Base-by-base conservation (phyloP, 2,888 invertebrate genomes). In the Thalpophila matura region DNA sequence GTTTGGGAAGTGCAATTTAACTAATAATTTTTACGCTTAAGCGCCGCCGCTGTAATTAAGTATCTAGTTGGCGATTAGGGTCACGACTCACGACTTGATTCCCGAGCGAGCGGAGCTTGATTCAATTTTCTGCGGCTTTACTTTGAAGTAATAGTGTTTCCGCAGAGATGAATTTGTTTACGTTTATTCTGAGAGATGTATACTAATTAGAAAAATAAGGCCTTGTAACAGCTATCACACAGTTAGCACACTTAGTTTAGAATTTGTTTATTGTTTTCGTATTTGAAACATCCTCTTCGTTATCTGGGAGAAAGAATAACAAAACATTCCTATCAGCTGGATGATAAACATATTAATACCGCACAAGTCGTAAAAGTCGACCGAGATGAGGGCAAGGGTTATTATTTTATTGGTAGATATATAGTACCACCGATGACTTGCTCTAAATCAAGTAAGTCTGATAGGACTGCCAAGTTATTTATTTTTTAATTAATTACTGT, bases 21-120 rank as follows among this genome's bases (percentile, higher is more conserved):
- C 68, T 61, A 58, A 64, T 59, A 59, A 7, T 72, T 74, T 75
- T 73, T 55, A 57, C 64, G 50, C 59, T 72, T 56, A 56, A 67
- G 53, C 40, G 59, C 20, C 26, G 57, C 45, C 64, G 38, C 37
- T 27, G 38, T 76, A 73, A 74, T 79, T 76, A 70, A 58, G 51
- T 61, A 46, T 75, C 65, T 60, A 59, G 60, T 61, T 59, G 35
- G 35, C 46, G 58, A 79, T 72, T 72, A 72, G 33, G 62, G 59
- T 67, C 68, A 67, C 72, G 66, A 54, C 60, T 67, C 68, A 64
- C 59, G 58, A 50, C 56, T 59, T 51, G 49, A 47, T 64, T 63
- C 57, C 63, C 59, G 46, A 20, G 59, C 59, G 45, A 54, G 42
- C 31, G 20, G 22, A 38, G 47, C 42, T 29, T 55, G 46, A 77